Evolutionary conservation across 2,113 vertebrate species (phyloP).

Genomic region (Ochotona princeps): DNA sequence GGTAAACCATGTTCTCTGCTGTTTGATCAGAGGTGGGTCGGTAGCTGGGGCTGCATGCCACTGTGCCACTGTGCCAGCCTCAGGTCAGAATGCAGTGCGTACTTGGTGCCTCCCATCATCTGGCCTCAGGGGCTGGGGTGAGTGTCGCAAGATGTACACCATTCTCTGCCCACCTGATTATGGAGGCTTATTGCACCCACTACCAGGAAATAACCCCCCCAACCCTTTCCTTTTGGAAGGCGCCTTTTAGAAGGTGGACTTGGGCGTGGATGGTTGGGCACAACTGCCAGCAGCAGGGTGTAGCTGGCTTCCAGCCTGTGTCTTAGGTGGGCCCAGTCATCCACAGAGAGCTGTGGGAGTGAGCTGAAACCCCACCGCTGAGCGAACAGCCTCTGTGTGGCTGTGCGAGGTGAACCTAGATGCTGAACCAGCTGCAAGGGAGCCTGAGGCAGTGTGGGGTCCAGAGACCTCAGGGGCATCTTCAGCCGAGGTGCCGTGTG

Average conservation of each 20-base stretch:
- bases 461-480: no score
- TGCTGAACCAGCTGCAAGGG: not conserved
- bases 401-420: not conserved
- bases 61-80: not conserved
- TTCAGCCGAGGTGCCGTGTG: no score
- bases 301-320: not conserved
- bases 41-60: not conserved
- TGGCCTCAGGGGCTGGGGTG: not conserved
- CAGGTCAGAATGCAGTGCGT: not conserved
- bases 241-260: not conserved
- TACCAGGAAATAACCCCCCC: not conserved
- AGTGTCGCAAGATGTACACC: not conserved
- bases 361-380: accelerated
- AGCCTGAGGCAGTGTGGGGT: not conserved
- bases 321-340: not conserved
- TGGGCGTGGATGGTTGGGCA: not conserved
- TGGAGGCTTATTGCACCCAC: not conserved
- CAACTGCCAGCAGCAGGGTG: accelerated
- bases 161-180: not conserved
- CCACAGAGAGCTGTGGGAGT: accelerated
- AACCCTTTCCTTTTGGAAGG: not conserved
- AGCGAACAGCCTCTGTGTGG: accelerated
- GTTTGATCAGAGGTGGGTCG: not conserved
- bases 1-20: not conserved
- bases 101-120: not conserved